Evolutionary conservation across 1,140 invertebrate species (phyloP), one percentile per base, ranked within the genome.

Genomic region (Ridgeia piscesae): DNA sequence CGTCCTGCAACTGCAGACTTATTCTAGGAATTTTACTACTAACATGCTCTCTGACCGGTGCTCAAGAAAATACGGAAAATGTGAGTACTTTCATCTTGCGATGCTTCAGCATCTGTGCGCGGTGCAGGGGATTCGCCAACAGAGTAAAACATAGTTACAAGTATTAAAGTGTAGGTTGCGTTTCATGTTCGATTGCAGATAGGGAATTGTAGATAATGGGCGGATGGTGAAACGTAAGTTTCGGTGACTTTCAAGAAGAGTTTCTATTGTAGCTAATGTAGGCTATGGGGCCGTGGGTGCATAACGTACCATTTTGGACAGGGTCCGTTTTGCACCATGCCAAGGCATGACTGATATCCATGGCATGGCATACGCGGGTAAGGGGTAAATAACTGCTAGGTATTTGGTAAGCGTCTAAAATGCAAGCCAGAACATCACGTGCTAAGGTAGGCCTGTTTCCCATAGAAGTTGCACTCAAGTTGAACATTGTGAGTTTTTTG

Each of bases 1-100:
- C 58, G 58, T 77, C 58, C 58, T 77, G 58, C 58, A 77, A 77
- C 58, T 77, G 58, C 58, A 77, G 58, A 77, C 58, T 77, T 77
- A 27, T 77, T 77, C 58, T 77, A 77, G 58, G 58, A 77, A 77
- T 77, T 77, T 77, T 77, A 77, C 58, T 77, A 77, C 58, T 77
- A 77, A 77, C 58, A 77, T 77, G 58, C 58, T 77, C 58, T 77
- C 58, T 77, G 58, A 77, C 17, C 58, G 58, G 58, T 77, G 58
- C 58, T 77, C 58, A 77, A 77, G 58, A 77, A 8, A 77, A 77
- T 77, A 77, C 58, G 58, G 58, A 77, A 77, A 77, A 77, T 77
- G 58, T 77, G 58, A 77, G 58, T 77, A 77, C 27, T 77, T 77
- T 77, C 58, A 77, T 27, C 58, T 77, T 77, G 27, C 58, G 2